Evolutionary conservation across 2,888 invertebrate genomes (phyloP), one percentile per base, ranked within the genome.

Genomic region (Cerastis rubricosa): DNA sequence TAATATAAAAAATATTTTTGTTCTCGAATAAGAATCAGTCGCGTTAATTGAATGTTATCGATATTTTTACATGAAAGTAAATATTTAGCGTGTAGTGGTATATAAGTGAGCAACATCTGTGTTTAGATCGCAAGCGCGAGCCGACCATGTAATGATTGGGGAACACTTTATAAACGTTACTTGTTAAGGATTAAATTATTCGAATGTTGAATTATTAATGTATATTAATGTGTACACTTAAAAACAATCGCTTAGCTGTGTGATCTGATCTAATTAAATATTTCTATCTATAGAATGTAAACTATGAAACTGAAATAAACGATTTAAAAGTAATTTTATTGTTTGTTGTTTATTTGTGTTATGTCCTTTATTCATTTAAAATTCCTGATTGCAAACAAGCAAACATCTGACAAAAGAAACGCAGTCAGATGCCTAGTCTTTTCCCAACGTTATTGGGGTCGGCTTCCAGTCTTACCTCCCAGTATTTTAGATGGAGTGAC

Each of bases 251-350:
- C 95, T 96, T 96, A 96, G 93, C 94, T 94, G 96, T 96, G 96
- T 96, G 96, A 96, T 96, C 96, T 96, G 96, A 96, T 94, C 93
- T 95, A 93, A 92, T 93, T 93, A 91, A 92, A 95, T 94, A 93
- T 94, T 94, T 95, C 93, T 95, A 93, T 93, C 93, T 92, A 95
- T 96, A 96, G 95, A 96, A 93, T 96, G 95, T 96, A 95, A 96
- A 96, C 94, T 95, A 95, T 94, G 93, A 96, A 95, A 94, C 90
- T 92, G 92, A 94, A 96, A 96, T 96, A 96, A 96, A 96, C 92
- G 90, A 94, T 94, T 88, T 94, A 93, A 96, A 95, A 95, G 88
- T 92, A 93, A 89, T 86, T 89, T 88, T 90, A 94, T 93, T 94
- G 93, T 93, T 94, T 80, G 93, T 96, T 95, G 85, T 95, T 94